These are phyloP conservation scores for Benthosema pterotum DNA, from an alignment of 2,797 vertebrate genomes.

Conservation along the genomic window DNA sequence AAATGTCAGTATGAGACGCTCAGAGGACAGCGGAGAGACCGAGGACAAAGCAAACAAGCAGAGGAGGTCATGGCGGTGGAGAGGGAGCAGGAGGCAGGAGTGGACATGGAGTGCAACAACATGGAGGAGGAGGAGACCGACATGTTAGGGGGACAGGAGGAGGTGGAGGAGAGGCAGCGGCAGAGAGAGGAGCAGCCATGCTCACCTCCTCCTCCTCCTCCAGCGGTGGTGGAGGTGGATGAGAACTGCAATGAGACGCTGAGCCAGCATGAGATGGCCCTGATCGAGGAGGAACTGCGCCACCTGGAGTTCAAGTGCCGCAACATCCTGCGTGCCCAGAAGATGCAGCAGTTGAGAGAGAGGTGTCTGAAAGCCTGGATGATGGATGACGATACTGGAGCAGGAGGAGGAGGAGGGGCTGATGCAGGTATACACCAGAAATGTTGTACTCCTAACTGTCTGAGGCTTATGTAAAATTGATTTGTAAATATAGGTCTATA, in stretches of 20 bases:
- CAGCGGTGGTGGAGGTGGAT: constrained; percentile 66
- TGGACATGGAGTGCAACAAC: neutral
- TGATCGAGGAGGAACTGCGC: constrained; percentile 88
- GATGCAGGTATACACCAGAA: constrained; percentile 50
- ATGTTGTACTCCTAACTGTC: neutral
- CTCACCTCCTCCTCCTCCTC: neutral
- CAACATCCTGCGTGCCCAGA: constrained; percentile 86
- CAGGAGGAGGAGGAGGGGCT: constrained; percentile 17
- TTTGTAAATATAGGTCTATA: too few relatives aligned
- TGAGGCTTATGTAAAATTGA: too few relatives aligned
- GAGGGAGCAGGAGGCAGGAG: constrained; percentile 17
- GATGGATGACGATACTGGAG: constrained; percentile 77
- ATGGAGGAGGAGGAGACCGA: constrained; percentile 14
- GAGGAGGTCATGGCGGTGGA: constrained; percentile 13
- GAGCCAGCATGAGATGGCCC: constrained; percentile 77
- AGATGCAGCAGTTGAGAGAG: constrained; percentile 88
- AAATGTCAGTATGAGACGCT: constrained; percentile 81
- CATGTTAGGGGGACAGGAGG: constrained; percentile 12
- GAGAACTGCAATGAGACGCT: constrained; percentile 74
- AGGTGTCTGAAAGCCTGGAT: constrained; percentile 89
- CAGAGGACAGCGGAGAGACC: constrained; percentile 53
- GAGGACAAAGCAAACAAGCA: constrained; percentile 23
- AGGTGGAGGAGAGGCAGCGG: neutral
- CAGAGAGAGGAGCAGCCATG: constrained; percentile 1
- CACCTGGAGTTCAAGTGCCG: constrained; percentile 91